These are phyloP conservation scores for Bombus superbus DNA, from an alignment of 1,140 invertebrate genomes.

Conservation along the genomic window DNA sequence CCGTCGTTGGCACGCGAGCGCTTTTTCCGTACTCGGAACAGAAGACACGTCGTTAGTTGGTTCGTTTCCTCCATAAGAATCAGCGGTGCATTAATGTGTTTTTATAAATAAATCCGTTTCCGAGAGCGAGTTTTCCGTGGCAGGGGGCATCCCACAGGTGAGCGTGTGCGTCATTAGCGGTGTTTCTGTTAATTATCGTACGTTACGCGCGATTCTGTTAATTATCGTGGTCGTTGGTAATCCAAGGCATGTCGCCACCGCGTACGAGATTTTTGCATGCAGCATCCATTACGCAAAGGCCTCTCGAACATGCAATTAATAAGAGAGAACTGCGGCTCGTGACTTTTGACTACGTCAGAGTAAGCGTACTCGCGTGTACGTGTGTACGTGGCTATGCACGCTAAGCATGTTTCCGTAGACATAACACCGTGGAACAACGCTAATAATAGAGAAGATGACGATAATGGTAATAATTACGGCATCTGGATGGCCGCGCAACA, in stretches of 20 bases:
- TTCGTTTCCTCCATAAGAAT: constrained; percentile 42
- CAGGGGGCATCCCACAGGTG: neutral
- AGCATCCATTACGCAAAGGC: neutral
- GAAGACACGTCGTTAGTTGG: constrained; percentile 35
- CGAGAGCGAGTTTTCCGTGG: neutral
- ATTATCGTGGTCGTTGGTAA: constrained; percentile 34
- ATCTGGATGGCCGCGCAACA: constrained; percentile 17
- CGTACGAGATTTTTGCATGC: neutral
- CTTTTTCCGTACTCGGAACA: constrained; percentile 28
- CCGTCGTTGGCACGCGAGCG: constrained; percentile 35
- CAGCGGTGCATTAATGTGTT: constrained; percentile 40
- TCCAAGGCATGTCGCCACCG: constrained; percentile 22
- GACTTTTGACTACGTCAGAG: constrained; percentile 30
- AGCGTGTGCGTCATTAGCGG: constrained; percentile 41
- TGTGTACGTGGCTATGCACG: neutral
- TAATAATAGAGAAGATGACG: constrained; percentile 63
- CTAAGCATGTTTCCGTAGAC: neutral
- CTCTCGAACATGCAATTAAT: constrained; percentile 42
- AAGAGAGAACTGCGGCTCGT: constrained; percentile 22
- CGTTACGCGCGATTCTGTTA: neutral
- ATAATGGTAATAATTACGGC: constrained; percentile 54
- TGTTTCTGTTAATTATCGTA: neutral
- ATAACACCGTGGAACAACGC: constrained; percentile 30
- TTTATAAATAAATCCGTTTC: constrained; percentile 40
- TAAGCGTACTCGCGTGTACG: neutral